A percentile compares a stretch with the other conserved stretches of the same genome.
phyloP scores from a whole-genome alignment of 2,113 vertebrate genomes.

The Sphaerodactylus townsendi region DNA sequence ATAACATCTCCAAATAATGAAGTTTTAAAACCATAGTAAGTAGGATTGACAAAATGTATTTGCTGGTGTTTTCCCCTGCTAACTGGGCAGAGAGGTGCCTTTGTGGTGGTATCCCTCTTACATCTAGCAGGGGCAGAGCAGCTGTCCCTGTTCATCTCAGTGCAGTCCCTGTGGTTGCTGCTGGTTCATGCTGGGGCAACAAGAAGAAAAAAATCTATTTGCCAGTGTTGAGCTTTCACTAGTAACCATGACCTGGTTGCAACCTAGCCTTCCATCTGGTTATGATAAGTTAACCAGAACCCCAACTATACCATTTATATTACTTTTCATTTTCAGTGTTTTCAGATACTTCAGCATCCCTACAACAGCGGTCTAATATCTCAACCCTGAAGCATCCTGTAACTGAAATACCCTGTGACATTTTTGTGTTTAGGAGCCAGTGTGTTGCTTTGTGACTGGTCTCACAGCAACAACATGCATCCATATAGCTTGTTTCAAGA shows the following conservation, averaged over 20 bases:
- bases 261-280: neutral
- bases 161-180: neutral
- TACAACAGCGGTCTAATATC: neutral
- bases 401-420: neutral
- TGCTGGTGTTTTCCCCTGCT: neutral
- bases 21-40: neutral
- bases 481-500: neutral
- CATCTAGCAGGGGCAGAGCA: conserved; percentile 7
- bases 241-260: neutral
- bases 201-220: too few relatives aligned
- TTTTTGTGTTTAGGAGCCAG: neutral
- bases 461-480: neutral
- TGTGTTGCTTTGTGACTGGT: neutral
- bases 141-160: conserved; percentile 12
- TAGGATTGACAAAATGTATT: neutral
- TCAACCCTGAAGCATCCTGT: neutral
- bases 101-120: neutral
- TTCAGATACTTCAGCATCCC: too few relatives aligned
- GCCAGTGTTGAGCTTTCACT: neutral
- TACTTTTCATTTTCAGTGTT: neutral
- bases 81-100: neutral
- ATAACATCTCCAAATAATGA: neutral
- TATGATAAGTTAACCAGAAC: neutral
- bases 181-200: too few relatives aligned
- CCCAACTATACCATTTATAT: neutral